phyloP scores from a whole-genome alignment of 2,113 vertebrate genomes.

The Chauna torquata region DNA sequence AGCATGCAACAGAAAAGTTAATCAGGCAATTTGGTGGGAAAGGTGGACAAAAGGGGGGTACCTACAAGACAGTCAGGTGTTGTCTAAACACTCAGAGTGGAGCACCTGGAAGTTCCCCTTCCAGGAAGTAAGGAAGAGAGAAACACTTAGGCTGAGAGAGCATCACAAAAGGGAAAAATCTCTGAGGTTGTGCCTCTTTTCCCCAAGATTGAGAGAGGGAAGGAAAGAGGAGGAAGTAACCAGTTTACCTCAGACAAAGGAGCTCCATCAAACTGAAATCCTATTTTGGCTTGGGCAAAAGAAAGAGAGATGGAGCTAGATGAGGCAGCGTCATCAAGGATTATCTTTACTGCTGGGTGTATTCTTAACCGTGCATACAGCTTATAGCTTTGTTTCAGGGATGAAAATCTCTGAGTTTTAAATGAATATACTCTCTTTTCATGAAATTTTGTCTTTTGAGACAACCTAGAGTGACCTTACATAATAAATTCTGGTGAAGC shows the following conservation, averaged over 20 bases:
- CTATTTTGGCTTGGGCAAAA: not conserved
- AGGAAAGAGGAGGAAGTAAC: not conserved
- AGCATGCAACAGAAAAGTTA: not conserved
- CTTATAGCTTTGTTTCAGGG: not conserved
- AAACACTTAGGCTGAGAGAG: not conserved
- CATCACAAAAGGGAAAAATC: not conserved
- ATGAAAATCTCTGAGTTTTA: not conserved
- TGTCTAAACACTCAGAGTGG: not conserved
- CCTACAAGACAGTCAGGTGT: accelerated
- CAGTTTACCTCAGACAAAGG: not conserved
- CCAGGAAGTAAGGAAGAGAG: not conserved
- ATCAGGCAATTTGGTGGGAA: not conserved
- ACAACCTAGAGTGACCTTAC: not conserved
- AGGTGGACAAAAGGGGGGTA: not conserved
- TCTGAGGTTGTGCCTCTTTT: not conserved
- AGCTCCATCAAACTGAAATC: not conserved
- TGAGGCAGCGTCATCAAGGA: not conserved
- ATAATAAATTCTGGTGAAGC: not conserved
- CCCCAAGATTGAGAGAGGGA: not conserved
- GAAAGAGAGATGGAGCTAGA: not conserved
- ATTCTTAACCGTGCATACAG: not conserved
- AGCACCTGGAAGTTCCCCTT: not conserved
- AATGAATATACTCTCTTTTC: not conserved
- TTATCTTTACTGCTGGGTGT: not conserved
- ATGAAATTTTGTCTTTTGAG: not conserved